Evolutionary conservation across 2,797 vertebrate species (phyloP).

Genomic region (Anguilla anguilla): DNA sequence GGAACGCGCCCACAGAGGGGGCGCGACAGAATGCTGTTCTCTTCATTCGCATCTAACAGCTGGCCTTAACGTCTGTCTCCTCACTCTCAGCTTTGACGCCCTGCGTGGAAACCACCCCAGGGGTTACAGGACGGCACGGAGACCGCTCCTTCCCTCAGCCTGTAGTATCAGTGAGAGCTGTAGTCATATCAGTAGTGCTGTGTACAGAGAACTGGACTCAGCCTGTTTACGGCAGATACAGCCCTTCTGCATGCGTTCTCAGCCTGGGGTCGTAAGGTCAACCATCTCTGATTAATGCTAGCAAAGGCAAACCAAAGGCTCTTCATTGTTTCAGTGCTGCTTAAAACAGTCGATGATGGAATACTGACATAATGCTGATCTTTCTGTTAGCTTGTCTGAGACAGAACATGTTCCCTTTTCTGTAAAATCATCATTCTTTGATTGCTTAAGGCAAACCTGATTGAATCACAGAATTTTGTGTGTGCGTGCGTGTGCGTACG

Average conservation of each 20-base stretch:
- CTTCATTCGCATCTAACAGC: background rate
- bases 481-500: background rate
- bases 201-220: background rate
- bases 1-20: background rate
- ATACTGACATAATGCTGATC: background rate
- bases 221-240: background rate
- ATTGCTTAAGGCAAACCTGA: background rate
- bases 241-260: background rate
- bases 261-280: background rate
- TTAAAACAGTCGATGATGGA: background rate
- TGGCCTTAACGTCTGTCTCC: background rate
- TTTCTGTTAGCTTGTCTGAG: background rate
- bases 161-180: background rate
- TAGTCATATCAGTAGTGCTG: background rate
- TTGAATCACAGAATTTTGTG: background rate
- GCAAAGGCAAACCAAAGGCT: slow-evolving; percentile 16
- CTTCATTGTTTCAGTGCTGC: background rate
- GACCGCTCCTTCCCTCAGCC: background rate
- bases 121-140: background rate
- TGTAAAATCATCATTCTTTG: background rate
- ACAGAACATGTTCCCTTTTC: background rate
- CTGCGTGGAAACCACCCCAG: background rate
- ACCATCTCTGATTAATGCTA: background rate
- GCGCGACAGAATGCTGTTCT: background rate
- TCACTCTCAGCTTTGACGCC: background rate